Evolutionary conservation across 2,797 vertebrate genomes (phyloP).

Genomic region (Arvicola amphibius): DNA sequence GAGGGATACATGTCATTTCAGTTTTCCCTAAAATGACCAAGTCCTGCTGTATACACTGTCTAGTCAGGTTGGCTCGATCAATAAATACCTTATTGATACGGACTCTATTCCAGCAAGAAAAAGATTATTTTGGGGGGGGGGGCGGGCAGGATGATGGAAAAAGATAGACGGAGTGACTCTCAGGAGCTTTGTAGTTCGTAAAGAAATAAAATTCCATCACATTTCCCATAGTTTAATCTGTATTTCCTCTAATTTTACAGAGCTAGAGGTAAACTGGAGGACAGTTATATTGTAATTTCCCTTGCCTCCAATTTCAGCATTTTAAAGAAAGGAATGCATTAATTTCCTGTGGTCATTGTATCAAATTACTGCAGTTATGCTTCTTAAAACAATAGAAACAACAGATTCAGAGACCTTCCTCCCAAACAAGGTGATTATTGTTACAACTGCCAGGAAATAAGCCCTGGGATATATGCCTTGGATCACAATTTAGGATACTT

Average conservation of each 20-base stretch:
- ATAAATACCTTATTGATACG: neutral
- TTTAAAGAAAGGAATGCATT: neutral
- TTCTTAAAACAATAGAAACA: neutral
- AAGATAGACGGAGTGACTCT: neutral
- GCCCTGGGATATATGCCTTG: neutral
- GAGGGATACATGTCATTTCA: neutral
- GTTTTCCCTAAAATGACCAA: neutral
- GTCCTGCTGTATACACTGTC: neutral
- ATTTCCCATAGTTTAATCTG: neutral
- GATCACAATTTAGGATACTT: neutral
- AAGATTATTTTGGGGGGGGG: neutral
- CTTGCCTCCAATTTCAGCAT: neutral
- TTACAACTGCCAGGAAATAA: neutral
- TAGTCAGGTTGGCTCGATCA: constrained; percentile 13
- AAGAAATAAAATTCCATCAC: neutral
- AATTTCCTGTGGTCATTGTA: neutral
- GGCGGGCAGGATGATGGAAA: neutral
- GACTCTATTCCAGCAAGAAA: neutral
- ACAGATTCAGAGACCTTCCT: neutral
- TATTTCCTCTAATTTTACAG: neutral
- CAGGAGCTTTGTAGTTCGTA: neutral
- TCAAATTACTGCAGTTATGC: neutral
- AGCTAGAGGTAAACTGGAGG: neutral
- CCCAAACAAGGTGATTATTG: neutral
- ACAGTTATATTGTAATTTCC: neutral